These are phyloP conservation scores for Agrilus planipennis DNA, from an alignment of 1,140 invertebrate genomes.

Conservation along the genomic window DNA sequence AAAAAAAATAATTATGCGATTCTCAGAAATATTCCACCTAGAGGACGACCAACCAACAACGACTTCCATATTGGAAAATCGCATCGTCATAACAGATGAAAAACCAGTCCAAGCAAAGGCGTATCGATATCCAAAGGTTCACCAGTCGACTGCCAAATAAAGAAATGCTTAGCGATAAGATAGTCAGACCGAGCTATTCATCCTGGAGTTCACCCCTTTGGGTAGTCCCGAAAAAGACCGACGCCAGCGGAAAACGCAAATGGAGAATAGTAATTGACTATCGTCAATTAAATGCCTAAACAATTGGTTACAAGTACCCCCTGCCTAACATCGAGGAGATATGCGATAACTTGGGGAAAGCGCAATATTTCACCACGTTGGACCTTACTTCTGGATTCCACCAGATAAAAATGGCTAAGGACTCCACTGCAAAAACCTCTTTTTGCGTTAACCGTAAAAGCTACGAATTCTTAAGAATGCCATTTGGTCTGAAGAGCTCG, in stretches of 20 bases:
- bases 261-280: constrained; percentile 26
- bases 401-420: constrained; percentile 20
- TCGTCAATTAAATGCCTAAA: no score
- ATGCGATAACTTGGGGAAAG: constrained; percentile 31
- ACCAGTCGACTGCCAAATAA: not conserved
- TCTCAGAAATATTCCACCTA: no score
- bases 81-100: no score
- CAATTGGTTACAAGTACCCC: constrained; percentile 33
- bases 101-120: not conserved
- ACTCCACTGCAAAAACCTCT: not conserved
- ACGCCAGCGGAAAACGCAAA: constrained; percentile 18
- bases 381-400: constrained; percentile 37
- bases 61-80: no score
- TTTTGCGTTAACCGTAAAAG: no score
- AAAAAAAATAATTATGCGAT: no score
- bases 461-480: constrained; percentile 2
- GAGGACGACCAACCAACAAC: no score
- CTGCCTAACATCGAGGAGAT: constrained; percentile 37
- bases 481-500: not conserved
- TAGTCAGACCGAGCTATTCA: not conserved
- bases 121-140: not conserved
- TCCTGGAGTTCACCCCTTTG: not conserved
- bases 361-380: constrained; percentile 31
- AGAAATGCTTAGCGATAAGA: not conserved
- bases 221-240: not conserved